Evolutionary conservation across 2,888 invertebrate species (phyloP), one percentile per base, ranked within the genome.

Genomic region (Cantharis rustica): DNA sequence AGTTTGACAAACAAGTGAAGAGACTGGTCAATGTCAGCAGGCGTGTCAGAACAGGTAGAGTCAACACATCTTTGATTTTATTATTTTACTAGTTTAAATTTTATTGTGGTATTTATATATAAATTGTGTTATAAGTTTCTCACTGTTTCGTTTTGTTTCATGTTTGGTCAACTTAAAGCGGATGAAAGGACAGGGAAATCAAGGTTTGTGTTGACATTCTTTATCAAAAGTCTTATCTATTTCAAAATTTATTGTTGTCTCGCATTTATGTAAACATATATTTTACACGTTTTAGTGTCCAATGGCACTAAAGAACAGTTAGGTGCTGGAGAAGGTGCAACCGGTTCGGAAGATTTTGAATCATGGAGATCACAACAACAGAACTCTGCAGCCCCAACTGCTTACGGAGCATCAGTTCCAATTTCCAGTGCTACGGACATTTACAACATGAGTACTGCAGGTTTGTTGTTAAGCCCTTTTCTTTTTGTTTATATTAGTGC

Each of bases 21-120:
- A 91, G 90, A 90, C 90, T 91, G 90, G 93, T 93, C 93, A 93
- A 95, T 95, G 95, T 95, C 94, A 94, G 93, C 95, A 94, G 94
- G 94, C 94, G 94, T 95, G 93, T 93, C 94, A 93, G 95, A 95
- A 91, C 95, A 95, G 95, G 95, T 95, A 94, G 85, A 87, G 86
- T 86, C 86, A 86, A 86, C 87, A 87, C 86, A 87, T 85, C 83
- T 84, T 86, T 69, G 71, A 75, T 70, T 86, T 86, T 86, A 86
- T 85, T 85, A 85, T 84, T 85, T 84, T 17, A 83, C 78, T 80
- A 84, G 81, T 78, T 79, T 79, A 78, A 82, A 79, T 79, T 81
- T 79, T 79, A 79, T 66, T 20, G 23, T 80, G 81, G 82, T 79
- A 84, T 81, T 79, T 80, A 78, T 80, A 47, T n/a, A 76, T 80